Percentiles rank a stretch among this genome's conserved stretches.
phyloP scores from a whole-genome alignment of 1,140 invertebrate species.

The Drosophila watanabei region DNA sequence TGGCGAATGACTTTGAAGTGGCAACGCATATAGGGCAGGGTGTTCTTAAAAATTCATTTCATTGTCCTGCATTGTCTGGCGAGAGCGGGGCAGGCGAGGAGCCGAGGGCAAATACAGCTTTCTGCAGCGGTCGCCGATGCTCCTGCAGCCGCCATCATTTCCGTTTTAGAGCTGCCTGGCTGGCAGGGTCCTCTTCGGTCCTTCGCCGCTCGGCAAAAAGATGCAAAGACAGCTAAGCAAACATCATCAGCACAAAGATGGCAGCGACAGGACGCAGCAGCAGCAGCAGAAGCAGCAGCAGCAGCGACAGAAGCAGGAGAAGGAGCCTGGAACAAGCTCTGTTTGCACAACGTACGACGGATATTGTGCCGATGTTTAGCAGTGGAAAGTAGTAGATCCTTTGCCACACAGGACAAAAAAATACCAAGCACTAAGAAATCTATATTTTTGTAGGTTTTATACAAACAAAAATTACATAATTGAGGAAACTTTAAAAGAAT shows the following conservation, averaged over 20 bases:
- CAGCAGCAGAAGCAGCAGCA: slow-evolving; percentile 12
- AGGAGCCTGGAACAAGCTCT: slow-evolving; percentile 34
- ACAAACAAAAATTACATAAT: not conserved
- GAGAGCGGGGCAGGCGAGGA: slow-evolving; percentile 37
- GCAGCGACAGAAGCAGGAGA: slow-evolving; percentile 17
- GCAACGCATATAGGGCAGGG: slow-evolving; percentile 79
- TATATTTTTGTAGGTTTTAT: not conserved
- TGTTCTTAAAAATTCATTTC: slow-evolving; percentile 83
- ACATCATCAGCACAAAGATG: slow-evolving; percentile 84
- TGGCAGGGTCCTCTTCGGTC: slow-evolving; percentile 53
- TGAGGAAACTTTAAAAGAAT: not conserved
- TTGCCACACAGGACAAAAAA: slow-evolving; percentile 9
- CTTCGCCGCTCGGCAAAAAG: slow-evolving; percentile 66
- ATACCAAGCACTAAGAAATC: not conserved
- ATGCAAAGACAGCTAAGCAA: slow-evolving; percentile 85
- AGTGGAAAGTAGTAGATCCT: slow-evolving; percentile 63
- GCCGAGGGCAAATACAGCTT: slow-evolving; percentile 77
- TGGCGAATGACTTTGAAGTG: slow-evolving; percentile 82
- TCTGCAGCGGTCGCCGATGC: slow-evolving; percentile 65
- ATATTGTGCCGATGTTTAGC: slow-evolving; percentile 82
- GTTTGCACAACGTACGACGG: slow-evolving; percentile 78
- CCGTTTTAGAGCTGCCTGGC: slow-evolving; percentile 67
- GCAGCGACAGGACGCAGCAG: slow-evolving; percentile 53
- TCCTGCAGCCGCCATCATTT: slow-evolving; percentile 80
- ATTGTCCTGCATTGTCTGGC: slow-evolving; percentile 82